Conservation (phyloP, 2,888 invertebrate species). For the Cryptus armator region DNA sequence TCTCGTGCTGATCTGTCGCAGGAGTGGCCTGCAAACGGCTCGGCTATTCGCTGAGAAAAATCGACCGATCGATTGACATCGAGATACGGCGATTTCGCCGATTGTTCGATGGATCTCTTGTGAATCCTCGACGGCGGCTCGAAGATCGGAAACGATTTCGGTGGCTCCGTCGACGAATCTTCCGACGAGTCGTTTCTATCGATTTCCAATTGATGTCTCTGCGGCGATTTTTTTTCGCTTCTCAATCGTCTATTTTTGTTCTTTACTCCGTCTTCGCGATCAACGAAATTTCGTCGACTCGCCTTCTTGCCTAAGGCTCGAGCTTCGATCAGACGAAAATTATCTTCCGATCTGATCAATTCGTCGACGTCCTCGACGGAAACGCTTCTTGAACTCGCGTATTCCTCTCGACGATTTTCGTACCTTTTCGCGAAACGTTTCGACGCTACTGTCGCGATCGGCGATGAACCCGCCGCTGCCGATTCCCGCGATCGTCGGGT, state of each 20-base stretch:
- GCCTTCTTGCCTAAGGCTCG: conserved; percentile 63
- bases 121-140: conserved; percentile 26
- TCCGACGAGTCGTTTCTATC: conserved; percentile 31
- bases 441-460: neutral
- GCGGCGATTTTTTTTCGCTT: conserved; percentile 1
- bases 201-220: neutral
- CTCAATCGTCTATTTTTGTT: neutral
- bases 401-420: conserved; percentile 62
- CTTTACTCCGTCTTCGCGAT: neutral
- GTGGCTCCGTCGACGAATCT: conserved; percentile 18
- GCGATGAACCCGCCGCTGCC: neutral
- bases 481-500: neutral
- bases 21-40: conserved; percentile 41
- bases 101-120: neutral
- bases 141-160: conserved; percentile 11
- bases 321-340: conserved; percentile 73
- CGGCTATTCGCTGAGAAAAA: neutral
- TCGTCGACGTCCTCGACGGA: conserved; percentile 80
- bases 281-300: conserved; percentile 16
- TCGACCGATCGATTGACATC: neutral
- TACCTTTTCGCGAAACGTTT: conserved; percentile 1
- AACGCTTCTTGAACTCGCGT: conserved; percentile 75
- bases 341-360: conserved; percentile 78
- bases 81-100: neutral
- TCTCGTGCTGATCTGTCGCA: conserved; percentile 13